Base-by-base conservation (phyloP, 2,113 vertebrate species). In the Marmota flaviventris region DNA sequence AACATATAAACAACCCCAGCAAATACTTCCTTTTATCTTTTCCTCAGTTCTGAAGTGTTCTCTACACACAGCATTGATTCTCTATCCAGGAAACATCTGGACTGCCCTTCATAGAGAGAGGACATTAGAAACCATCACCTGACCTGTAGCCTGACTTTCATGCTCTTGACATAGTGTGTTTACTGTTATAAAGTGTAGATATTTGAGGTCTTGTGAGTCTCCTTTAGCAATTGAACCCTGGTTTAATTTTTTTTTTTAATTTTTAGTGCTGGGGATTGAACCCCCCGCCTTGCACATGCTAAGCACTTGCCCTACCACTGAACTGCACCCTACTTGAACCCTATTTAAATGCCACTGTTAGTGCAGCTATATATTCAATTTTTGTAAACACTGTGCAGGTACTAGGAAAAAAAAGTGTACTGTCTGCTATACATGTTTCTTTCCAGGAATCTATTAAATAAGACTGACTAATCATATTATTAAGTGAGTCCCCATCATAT, bases 381-480 rank as follows among this genome's bases (percentile, higher is more conserved):
- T 90, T 70, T 76, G 10, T 87, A 67, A 85, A 77, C 16, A 34
- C 53, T 78, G 39, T 45, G 20, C 25, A 42, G 63, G n/a, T 65
- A 94, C 63, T 32, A 56, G 81, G 48, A n/a, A 17, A 58, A 87
- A 92, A 89, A 91, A 13, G 17, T 82, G 1, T 32, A 34, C 39
- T 69, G 83, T 89, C 75, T 95, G 65, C 22, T 69, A 45, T 34
- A 76, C 11, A 2, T 77, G 32, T 78, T 79, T 85, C 37, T 91
- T 95, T 88, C 72, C 69, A 87, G 75, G n/a, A 93, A 95, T 37
- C 73, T 79, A 75, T 75, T 85, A 77, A 85, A 61, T 67, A 79
- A 73, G 63, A 42, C 84, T 58, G 76, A 77, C 82, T 75, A 63
- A 89, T 67, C 25, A 8, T 93, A 91, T 94, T 92, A 81, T 70